These are phyloP conservation scores for Cheilosia pagana DNA, from an alignment of 2,888 invertebrate species.

Conservation along the genomic window DNA sequence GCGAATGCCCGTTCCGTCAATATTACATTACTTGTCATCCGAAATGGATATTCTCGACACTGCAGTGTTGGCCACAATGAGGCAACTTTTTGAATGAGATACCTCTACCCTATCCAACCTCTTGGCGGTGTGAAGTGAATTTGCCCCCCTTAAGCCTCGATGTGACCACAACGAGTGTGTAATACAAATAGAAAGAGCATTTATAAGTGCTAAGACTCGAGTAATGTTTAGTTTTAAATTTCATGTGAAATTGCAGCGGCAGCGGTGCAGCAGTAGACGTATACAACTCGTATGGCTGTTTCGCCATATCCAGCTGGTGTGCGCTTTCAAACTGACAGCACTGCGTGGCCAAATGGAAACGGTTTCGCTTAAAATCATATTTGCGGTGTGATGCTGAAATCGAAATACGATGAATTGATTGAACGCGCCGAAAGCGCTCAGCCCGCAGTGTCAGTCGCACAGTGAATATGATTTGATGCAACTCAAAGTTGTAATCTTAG, in stretches of 20 bases:
- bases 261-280: constrained; percentile 46
- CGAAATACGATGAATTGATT: constrained; percentile 68
- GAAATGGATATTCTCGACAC: constrained; percentile 57
- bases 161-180: neutral
- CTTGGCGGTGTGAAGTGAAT: constrained; percentile 52
- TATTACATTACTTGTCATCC: constrained; percentile 40
- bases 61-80: constrained; percentile 46
- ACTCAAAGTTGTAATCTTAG: constrained; percentile 56
- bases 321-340: constrained; percentile 45
- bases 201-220: constrained; percentile 30
- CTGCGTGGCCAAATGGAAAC: constrained; percentile 39
- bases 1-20: constrained; percentile 28
- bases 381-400: constrained; percentile 68
- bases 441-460: neutral
- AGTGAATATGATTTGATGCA: constrained; percentile 57
- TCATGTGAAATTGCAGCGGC: constrained; percentile 70
- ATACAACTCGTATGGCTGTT: constrained; percentile 29
- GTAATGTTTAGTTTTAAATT: constrained; percentile 66
- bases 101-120: constrained; percentile 18
- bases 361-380: constrained; percentile 36
- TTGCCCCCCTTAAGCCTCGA: neutral
- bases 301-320: constrained; percentile 50
- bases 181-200: constrained; percentile 35
- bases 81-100: constrained; percentile 56
- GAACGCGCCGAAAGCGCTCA: constrained; percentile 40